Percentiles rank a stretch among this genome's conserved stretches.
These are phyloP conservation scores for Terrapene triunguis DNA, from an alignment of 2,113 vertebrate genomes.

Conservation along the genomic window DNA sequence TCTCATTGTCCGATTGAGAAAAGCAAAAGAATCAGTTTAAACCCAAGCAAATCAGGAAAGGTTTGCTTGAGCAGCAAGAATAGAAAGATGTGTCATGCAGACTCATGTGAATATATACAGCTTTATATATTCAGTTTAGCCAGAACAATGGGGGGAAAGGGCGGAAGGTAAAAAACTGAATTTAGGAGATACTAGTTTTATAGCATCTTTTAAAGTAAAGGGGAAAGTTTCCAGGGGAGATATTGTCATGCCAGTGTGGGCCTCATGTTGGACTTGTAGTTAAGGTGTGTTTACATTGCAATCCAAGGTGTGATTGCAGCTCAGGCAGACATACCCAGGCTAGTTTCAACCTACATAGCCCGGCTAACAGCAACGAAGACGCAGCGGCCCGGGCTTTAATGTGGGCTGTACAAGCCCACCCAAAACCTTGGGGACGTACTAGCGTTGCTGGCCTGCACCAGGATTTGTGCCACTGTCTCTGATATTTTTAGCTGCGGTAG, in stretches of 20 bases:
- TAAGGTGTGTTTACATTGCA: background rate
- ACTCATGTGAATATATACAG: constrained; percentile 27
- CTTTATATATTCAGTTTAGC: constrained; percentile 39
- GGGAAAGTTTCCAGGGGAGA: background rate
- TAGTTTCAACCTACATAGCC: background rate
- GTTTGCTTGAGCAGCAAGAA: constrained; percentile 29
- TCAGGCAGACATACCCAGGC: background rate
- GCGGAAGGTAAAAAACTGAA: background rate
- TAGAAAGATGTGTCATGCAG: constrained; percentile 56
- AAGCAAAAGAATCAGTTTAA: constrained; percentile 49
- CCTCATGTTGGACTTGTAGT: constrained; percentile 36
- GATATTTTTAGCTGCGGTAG: background rate
- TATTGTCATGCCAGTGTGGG: constrained; percentile 44
- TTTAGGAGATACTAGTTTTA: constrained; percentile 22
- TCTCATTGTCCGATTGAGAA: constrained; percentile 34
- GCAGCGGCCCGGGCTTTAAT: background rate
- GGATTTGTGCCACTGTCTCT: background rate
- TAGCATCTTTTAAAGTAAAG: constrained; percentile 23
- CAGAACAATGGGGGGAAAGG: constrained; percentile 22
- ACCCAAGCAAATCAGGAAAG: constrained; percentile 19
- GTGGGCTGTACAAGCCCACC: background rate
- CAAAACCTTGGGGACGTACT: too few relatives aligned
- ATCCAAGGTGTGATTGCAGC: background rate
- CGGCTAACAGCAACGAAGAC: background rate
- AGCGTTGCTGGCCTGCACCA: background rate